These are phyloP conservation scores for Pardosa pseudoannulata DNA, from an alignment of 2,888 invertebrate species.

Conservation along the genomic window DNA sequence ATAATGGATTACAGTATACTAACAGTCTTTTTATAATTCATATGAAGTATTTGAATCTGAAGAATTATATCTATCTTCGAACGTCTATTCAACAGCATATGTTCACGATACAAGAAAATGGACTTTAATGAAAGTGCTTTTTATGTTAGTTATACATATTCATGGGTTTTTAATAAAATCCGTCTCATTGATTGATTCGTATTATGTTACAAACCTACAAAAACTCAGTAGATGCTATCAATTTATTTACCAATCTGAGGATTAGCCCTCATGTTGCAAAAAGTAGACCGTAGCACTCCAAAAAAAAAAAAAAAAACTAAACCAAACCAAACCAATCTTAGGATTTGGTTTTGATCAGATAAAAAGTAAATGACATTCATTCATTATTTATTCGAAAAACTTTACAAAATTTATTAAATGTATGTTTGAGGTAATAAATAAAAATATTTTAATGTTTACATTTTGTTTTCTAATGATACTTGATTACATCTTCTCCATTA, in stretches of 20 bases:
- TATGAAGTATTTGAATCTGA: neutral
- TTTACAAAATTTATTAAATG: neutral
- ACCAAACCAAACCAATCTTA: no score
- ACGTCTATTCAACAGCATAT: conserved; percentile 33
- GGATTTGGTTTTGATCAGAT: conserved; percentile 19
- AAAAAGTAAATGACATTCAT: conserved; percentile 17
- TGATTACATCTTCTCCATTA: no score
- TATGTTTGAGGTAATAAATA: neutral
- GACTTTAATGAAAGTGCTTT: conserved; percentile 24
- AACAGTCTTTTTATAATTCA: conserved; percentile 13
- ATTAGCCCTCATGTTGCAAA: no score
- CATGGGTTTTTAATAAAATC: conserved; percentile 26
- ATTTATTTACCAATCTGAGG: conserved; percentile 44
- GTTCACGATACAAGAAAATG: conserved; percentile 28
- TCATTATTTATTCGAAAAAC: conserved; percentile 6
- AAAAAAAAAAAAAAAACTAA: no score
- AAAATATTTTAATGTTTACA: no score
- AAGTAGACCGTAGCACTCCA: no score
- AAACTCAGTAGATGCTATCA: conserved; percentile 37
- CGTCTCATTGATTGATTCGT: conserved; percentile 21
- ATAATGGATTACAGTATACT: conserved; percentile 35
- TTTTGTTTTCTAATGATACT: no score
- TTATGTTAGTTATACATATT: conserved; percentile 16
- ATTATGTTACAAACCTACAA: conserved; percentile 7
- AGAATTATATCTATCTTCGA: conserved; percentile 13